Percentiles rank a stretch among this genome's conserved stretches.
phyloP scores from a whole-genome alignment of 2,797 vertebrate species.

The Tapirus indicus region DNA sequence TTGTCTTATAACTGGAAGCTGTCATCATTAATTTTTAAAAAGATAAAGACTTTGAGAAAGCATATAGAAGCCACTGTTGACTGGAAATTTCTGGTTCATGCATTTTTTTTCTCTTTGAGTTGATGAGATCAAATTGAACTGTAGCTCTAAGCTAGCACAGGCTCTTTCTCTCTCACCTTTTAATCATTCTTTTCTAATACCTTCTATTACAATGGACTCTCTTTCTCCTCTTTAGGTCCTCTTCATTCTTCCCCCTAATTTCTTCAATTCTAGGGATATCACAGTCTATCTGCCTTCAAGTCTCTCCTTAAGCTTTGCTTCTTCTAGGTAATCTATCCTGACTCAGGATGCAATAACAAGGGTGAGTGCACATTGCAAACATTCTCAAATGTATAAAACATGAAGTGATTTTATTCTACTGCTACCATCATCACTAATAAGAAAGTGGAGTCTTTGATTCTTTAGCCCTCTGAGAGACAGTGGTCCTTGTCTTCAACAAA shows the following conservation, averaged over 20 bases:
- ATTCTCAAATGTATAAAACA: slow-evolving; percentile 8
- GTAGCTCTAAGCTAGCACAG: neutral
- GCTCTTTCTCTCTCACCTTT: neutral
- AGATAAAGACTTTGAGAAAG: neutral
- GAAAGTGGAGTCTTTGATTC: slow-evolving; percentile 14
- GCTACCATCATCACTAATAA: neutral
- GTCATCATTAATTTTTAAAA: slow-evolving; percentile 18
- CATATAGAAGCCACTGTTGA: neutral
- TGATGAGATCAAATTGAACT: slow-evolving; percentile 28
- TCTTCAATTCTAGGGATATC: slow-evolving; percentile 41
- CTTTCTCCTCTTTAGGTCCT: neutral
- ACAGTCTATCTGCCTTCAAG: neutral
- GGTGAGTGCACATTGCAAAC: neutral
- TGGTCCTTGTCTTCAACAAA: neutral
- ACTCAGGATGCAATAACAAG: neutral
- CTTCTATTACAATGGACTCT: neutral
- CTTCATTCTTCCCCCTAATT: slow-evolving; percentile 11
- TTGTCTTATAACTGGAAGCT: neutral
- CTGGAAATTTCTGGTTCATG: neutral
- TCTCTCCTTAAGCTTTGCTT: slow-evolving; percentile 35
- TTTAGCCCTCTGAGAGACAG: neutral
- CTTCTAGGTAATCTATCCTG: neutral
- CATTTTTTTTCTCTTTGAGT: neutral
- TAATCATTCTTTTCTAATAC: slow-evolving; percentile 3
- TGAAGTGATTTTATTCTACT: neutral